Base-by-base conservation (phyloP, 2,797 vertebrate genomes). In the Buceros bicornis region DNA sequence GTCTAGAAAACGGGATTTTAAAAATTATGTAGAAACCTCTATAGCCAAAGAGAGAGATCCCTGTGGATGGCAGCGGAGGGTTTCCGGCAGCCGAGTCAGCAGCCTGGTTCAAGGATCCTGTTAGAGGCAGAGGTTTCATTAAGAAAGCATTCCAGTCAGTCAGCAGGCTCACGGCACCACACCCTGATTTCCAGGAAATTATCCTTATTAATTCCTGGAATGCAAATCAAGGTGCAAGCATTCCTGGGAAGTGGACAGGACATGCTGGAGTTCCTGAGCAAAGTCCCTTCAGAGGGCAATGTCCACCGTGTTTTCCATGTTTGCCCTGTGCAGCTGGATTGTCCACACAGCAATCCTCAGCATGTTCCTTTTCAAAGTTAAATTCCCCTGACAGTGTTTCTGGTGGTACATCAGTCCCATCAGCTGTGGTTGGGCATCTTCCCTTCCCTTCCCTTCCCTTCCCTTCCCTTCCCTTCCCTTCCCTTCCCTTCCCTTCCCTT, bases 251-350 rank as follows among this genome's bases (percentile, higher is more conserved):
- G 67, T 1, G 0, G 51, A 6, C 35, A 66, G 57, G 82, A 61
- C 9, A 6, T 3, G 2, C 66, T 73, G 42, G 40, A 79, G 47
- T 24, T 1, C 0, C 47, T 1, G 0, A 58, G 40, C 50, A 45
- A 65, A 61, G 16, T 26, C 61, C 24, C 29, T 47, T 83, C 65
- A 67, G 65, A 83, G 51, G 50, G 29, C 1, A 0, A 2, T 43
- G 48, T 19, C 19, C 31, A 3, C 51, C 1, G 0, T 24, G 16
- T 45, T 71, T 73, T 70, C 76, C 78, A 74, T 42, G 53, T 57
- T 31, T 73, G 35, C 19, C 19, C n/a, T 6, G 4, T 54, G 28
- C 17, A 19, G 10, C 35, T n/a, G 51, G n/a, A 5, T 81, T 79
- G 78, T 84, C 62, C 58, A 31, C 5, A 3, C 69, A 14, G 17